A percentile compares a stretch with the other conserved stretches of the same genome.
phyloP scores from a whole-genome alignment of 2,888 invertebrate genomes.

The Dasypolia templi region DNA sequence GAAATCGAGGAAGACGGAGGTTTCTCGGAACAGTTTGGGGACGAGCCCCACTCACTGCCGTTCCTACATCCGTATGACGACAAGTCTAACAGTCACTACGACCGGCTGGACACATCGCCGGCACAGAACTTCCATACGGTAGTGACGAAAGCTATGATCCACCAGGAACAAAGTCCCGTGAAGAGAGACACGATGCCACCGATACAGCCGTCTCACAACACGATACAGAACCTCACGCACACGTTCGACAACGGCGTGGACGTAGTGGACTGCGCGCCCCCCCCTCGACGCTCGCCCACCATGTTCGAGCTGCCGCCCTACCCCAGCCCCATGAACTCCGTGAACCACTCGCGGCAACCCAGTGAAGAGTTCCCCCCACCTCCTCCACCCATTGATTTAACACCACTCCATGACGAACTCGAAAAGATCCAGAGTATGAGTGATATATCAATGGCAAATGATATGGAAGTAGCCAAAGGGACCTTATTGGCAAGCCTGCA shows the following conservation, averaged over 20 bases:
- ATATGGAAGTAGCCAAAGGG: slow-evolving; percentile 78
- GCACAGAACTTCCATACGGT: slow-evolving; percentile 92
- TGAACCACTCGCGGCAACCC: slow-evolving; percentile 95
- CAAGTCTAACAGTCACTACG: slow-evolving; percentile 81
- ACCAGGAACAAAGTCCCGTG: slow-evolving; percentile 94
- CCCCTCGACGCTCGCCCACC: slow-evolving; percentile 81
- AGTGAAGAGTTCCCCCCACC: slow-evolving; percentile 97
- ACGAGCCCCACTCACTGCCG: slow-evolving; percentile 92
- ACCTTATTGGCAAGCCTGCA: slow-evolving; percentile 92
- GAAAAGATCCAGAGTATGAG: slow-evolving; percentile 84
- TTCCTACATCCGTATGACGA: slow-evolving; percentile 90
- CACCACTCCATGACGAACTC: slow-evolving; percentile 91
- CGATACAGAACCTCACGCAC: slow-evolving; percentile 83
- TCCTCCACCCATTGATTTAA: slow-evolving; percentile 94
- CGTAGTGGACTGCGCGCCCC: slow-evolving; percentile 91
- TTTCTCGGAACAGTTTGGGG: slow-evolving; percentile 87
- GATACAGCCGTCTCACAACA: slow-evolving; percentile 77
- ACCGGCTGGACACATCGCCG: slow-evolving; percentile 83
- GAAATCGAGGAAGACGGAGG: slow-evolving; percentile 88
- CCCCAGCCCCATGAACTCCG: slow-evolving; percentile 94
- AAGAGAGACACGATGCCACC: slow-evolving; percentile 85
- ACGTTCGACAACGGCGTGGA: slow-evolving; percentile 90
- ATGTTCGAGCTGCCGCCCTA: slow-evolving; percentile 94
- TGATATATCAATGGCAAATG: slow-evolving; percentile 55
- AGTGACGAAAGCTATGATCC: slow-evolving; percentile 96